These are phyloP conservation scores for Kradibia gibbosae DNA, from an alignment of 1,140 invertebrate genomes.

Conservation along the genomic window DNA sequence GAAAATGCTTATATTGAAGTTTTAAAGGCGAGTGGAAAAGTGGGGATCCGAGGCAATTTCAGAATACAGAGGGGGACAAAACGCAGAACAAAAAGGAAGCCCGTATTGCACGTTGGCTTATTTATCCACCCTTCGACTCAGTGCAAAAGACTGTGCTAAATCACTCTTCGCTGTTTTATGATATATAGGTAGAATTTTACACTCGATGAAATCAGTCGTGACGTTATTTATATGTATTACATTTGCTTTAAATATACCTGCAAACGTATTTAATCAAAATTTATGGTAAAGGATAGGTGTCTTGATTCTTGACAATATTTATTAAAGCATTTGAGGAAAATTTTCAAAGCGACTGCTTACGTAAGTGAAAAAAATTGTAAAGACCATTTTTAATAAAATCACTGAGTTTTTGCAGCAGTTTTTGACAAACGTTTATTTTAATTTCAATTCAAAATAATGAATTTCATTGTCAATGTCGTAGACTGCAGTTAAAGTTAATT, in stretches of 20 bases:
- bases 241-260: not conserved
- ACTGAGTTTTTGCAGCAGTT: not conserved
- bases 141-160: conserved; percentile 22
- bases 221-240: not conserved
- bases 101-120: conserved; percentile 26
- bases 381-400: too few species aligned
- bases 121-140: conserved; percentile 47
- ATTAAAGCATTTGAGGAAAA: not conserved
- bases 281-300: not conserved
- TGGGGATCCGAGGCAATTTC: not conserved
- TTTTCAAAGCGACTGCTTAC: too few species aligned
- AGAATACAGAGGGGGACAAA: not conserved
- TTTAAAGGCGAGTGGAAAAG: not conserved
- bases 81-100: conserved; percentile 27
- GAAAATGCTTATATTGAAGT: conserved; percentile 38
- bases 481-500: not conserved
- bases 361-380: too few species aligned
- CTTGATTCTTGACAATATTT: not conserved
- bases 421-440: not conserved
- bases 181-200: conserved; percentile 6
- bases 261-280: not conserved
- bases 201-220: conserved; percentile 10
- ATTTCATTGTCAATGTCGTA: not conserved
- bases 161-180: conserved; percentile 11
- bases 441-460: not conserved